Evolutionary conservation across 2,888 invertebrate genomes (phyloP), one percentile per base, ranked within the genome.

Genomic region (Dione juno): DNA sequence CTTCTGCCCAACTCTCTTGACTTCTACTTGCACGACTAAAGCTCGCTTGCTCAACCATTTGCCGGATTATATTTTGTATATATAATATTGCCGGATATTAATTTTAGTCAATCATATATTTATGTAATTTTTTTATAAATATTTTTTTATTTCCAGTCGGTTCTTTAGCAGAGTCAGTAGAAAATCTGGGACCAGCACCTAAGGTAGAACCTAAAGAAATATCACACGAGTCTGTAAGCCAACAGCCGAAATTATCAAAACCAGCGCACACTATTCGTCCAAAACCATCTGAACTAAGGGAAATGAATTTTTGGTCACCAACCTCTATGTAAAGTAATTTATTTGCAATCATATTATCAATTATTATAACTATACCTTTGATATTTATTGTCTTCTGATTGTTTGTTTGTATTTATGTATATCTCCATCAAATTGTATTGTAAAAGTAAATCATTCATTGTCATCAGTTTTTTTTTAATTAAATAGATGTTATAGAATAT

Each of bases 291-390:
- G 96, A 97, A 82, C 88, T 97, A 14, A 88, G 97, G 58, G 97
- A 97, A 87, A 96, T 97, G 95, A 97, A 97, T 86, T 97, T 97
- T 89, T 97, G 96, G 96, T 96, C 97, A 8, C 97, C 97, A 0
- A 97, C 97, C 10, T 97, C 97, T 0, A 97, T 97, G 97, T 97
- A 94, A 89, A 78, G 43, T 54, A 45, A 35, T 21, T 45, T 13
- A 66, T 48, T 6, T 65, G 16, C 28, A 43, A 54, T 63, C 45
- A 53, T 50, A 19, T 19, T 50, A 28, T 28, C 5, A 28, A 28
- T 28, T 28, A 28, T 28, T 28, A 5, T 40, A 54, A 54, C 19
- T 54, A 2, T 61, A 35, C 28, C 45, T 61, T 61, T 21, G 28
- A 45, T 35, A 61, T 61, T 61, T 61, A 61, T 14, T 28, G 9